Evolutionary conservation across 2,797 vertebrate species (phyloP), one percentile per base, ranked within the genome.

Genomic region (Lagodon rhomboides): DNA sequence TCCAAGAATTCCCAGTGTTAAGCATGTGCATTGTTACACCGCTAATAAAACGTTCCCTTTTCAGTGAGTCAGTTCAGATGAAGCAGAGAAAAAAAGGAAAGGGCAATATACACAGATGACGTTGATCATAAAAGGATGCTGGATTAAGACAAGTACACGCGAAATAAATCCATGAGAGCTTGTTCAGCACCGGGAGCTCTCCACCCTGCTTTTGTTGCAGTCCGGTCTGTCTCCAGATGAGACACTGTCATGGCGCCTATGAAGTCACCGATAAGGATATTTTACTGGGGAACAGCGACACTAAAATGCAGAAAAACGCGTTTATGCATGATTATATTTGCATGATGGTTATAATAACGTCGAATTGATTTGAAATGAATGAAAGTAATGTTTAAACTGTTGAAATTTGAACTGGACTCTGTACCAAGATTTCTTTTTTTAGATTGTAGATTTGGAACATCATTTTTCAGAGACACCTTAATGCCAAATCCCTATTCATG

Each of bases 251-350:
- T 87, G 75, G 64, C 60, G 68, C 1, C 4, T 16, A 2, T 34
- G 4, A 44, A 41, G n/a, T 53, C 20, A 23, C 13, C 44, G 5
- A 41, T 12, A 8, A 3, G 41, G 20, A 0, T 20, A 17, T 84
- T 89, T 70, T 73, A 22, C 27, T 80, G 76, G 69, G 71, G 50
- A 79, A 87, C 82, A 91, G 90, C 90, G 90, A 91, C 90, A 47
- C 89, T 70, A 12, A 1, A 65, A 80, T 66, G 27, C 25, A 49
- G 18, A 4, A 12, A 59, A 49, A 41, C 5, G 12, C 11, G 22
- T 3, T 25, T 18, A 12, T 27, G 17, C 41, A 17, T 22, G 1
- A 22, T 38, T 20, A 38, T 2, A 4, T 49, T 34, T 50, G 3
- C 47, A n/a, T 10, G 13, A 20, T 23, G 0, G 13, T 12, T 38